phyloP scores from a whole-genome alignment of 2,113 vertebrate genomes.

The Zapus hudsonius region DNA sequence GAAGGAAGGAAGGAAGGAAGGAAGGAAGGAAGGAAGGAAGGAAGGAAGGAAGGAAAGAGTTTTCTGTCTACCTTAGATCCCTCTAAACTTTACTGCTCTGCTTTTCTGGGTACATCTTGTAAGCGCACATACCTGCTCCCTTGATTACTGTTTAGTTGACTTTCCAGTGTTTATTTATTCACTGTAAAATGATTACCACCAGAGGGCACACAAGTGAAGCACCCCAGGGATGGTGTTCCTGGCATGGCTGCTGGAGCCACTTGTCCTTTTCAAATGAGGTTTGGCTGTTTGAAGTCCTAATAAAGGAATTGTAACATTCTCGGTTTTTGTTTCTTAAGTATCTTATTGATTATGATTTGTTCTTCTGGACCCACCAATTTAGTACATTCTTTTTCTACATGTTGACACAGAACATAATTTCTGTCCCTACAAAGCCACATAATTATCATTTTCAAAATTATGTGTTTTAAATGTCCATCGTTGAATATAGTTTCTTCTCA shows the following conservation, averaged over 20 bases:
- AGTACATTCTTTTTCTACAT: not conserved
- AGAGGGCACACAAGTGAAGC: not conserved
- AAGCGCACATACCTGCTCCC: not conserved
- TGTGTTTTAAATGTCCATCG: not conserved
- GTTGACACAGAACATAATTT: not conserved
- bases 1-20: no score
- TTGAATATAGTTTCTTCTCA: not conserved
- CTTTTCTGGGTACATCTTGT: not conserved
- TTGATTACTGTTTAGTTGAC: not conserved
- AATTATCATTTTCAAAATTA: conserved; percentile 9
- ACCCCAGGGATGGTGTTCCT: not conserved
- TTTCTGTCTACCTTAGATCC: not conserved
- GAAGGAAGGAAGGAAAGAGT: no score
- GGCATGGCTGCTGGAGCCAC: not conserved
- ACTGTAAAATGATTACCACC: not conserved
- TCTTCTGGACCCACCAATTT: not conserved
- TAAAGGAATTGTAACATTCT: not conserved
- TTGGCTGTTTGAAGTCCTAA: not conserved
- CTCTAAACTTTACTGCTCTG: not conserved
- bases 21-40: no score
- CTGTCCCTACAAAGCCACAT: not conserved
- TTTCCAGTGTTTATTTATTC: not conserved
- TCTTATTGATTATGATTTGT: not conserved
- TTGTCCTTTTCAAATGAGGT: not conserved
- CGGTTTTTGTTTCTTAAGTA: conserved; percentile 4